Base-by-base conservation (phyloP, 2,797 vertebrate species). In the Ctenopoma kingsleyae region DNA sequence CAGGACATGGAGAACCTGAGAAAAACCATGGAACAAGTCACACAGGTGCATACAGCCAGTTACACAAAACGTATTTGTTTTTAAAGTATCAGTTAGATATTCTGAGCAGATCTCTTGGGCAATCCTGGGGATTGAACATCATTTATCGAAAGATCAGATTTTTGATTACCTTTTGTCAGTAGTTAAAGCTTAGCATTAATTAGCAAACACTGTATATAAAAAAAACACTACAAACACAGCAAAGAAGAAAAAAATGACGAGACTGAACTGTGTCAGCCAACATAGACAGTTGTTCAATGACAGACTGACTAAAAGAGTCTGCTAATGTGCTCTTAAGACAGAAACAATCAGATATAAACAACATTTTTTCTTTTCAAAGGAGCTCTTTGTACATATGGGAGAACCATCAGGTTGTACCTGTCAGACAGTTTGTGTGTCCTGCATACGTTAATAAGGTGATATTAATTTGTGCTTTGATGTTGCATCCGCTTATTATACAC, bases 1-100 rank as follows among this genome's bases (percentile, higher is more conserved):
- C 87, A 86, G 6, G 96, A 98, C 74, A 91, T 97, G 84, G 94
- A 96, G 0, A 92, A 95, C 71, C 93, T 99, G 51, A 93, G 95
- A 16, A 93, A 67, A 50, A 97, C 94, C 85, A 90, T 99, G 95
- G 95, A 97, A 66, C 93, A 94, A 8, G 93, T 95, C 7, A 94
- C 95, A 0, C 93, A 97, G 87, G 88, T 87, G 76, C 17, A 13
- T 40, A 20, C 3, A 30, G 3, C 30, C 10, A 19, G 0, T 41
- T 25, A 19, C 16, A 5, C 16, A 27, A 19, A 13, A 2, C n/a
- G 1, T 19, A 1, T 16, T 22, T 22, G 20, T 17, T 27, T 46
- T 40, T 19, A 11, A 22, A 49, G 3, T 19, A 1, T 5, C 40
- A 15, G 2, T 40, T 19, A 38, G 12, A 48, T 60, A 46, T 7